Evolutionary conservation across 2,113 vertebrate genomes (phyloP).

Genomic region (Patagioenas fasciata): DNA sequence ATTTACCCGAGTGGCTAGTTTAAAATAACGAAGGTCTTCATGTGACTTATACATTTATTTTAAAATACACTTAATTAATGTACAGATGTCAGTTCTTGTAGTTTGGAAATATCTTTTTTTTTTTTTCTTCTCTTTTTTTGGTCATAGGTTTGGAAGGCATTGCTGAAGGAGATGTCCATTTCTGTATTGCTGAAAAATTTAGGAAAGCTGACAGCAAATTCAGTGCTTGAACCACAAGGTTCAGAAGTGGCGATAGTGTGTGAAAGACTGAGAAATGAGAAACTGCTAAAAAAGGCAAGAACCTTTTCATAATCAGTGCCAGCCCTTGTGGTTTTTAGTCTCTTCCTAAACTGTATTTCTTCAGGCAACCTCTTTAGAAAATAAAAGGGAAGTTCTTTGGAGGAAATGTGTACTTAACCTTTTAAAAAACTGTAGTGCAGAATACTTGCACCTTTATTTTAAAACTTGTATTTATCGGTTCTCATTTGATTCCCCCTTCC

Average conservation of each 20-base stretch:
- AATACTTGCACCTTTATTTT: neutral
- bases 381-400: neutral
- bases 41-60: neutral
- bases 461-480: neutral
- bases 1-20: neutral
- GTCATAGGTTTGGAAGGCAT: constrained; percentile 86
- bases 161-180: constrained; percentile 93
- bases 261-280: constrained; percentile 87
- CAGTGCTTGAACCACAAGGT: constrained; percentile 82
- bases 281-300: constrained; percentile 83
- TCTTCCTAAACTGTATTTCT: neutral
- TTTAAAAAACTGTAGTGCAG: neutral
- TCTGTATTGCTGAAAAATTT: constrained; percentile 82
- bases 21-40: neutral
- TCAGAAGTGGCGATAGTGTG: constrained; percentile 84
- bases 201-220: constrained; percentile 88
- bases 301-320: neutral
- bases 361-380: neutral
- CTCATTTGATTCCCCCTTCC: neutral
- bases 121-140: neutral
- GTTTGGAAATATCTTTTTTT: neutral
- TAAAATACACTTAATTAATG: neutral
- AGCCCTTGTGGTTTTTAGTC: neutral
- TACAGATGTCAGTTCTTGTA: neutral
- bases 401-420: neutral